Base-by-base conservation (phyloP, 2,113 vertebrate species). In the Martes martes region DNA sequence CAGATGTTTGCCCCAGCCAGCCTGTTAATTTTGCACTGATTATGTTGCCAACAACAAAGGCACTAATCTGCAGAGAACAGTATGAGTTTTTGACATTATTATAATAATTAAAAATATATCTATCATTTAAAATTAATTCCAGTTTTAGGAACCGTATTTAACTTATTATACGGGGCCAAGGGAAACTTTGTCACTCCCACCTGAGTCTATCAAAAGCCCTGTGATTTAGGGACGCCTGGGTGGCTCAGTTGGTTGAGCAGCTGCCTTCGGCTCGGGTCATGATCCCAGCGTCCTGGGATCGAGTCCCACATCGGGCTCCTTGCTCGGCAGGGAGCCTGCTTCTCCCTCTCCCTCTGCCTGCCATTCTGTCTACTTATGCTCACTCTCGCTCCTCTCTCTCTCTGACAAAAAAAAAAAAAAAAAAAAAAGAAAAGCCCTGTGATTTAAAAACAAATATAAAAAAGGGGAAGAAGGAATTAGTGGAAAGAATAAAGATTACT, bases 1-100 rank as follows among this genome's bases (percentile, higher is more conserved):
- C 97, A 97, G 97, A 98, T 98, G 98, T 96, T 97, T 96, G 90
- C 74, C 31, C 79, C 65, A 95, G 84, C n/a, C 82, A 91, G 71
- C 23, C 91, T 95, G 45, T 89, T 95, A 96, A 98, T 95, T 95
- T 13, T 89, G 59, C 92, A 82, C 85, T 89, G 36, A 96, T 94
- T 85, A 82, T 83, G 16, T 47, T 96, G 78, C 82, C 76, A 96
- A 95, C 69, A 96, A 83, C 81, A 85, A 96, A 93, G 74, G 63
- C 82, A 95, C 16, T 91, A 71, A 93, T 91, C 67, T 87, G 11
- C 61, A 82, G 36, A 96, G 36, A 95, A 82, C 4, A 89, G 28
- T 24, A 31, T 71, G 78, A 81, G 23, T 69, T 96, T 88, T 33
- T 95, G 73, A 74, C 86, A 83, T 89, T 93, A 95, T 92, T 96